Evolutionary conservation across 1,140 invertebrate genomes (phyloP).

Genomic region (Drosophila lini): DNA sequence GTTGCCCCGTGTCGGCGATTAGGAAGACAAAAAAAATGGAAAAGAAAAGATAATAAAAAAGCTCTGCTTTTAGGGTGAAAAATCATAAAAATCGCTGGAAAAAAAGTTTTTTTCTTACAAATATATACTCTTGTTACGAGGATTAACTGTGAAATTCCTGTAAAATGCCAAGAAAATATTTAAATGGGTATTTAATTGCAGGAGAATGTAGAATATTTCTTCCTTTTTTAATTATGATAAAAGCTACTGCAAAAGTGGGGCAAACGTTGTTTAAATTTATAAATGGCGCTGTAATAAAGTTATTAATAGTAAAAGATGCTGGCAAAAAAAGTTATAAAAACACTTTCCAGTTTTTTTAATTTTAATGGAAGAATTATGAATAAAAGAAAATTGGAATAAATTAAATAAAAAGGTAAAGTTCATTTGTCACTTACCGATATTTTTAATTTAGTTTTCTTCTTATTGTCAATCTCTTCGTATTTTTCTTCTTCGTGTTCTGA

Average conservation of each 20-base stretch:
- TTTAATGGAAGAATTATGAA: not conserved
- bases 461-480: not conserved
- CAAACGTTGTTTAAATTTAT: not conserved
- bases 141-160: not conserved
- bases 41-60: not conserved
- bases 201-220: not conserved
- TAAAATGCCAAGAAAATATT: not conserved
- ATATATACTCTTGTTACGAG: not conserved
- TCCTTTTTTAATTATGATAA: not conserved
- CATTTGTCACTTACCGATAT: not conserved
- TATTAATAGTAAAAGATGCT: no score
- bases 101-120: not conserved
- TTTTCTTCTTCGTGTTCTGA: no score
- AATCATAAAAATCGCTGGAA: constrained; percentile 12
- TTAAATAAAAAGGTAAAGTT: not conserved
- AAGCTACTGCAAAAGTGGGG: not conserved
- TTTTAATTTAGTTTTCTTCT: not conserved
- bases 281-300: not conserved
- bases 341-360: not conserved
- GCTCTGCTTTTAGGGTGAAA: constrained; percentile 13
- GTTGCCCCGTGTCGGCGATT: constrained; percentile 62
- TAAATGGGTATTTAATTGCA: not conserved
- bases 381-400: not conserved
- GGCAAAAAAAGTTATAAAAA: not conserved
- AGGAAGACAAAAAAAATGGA: constrained; percentile 25